Base-by-base conservation (phyloP, 2,888 invertebrate species). In the Trichacis sp. region DNA sequence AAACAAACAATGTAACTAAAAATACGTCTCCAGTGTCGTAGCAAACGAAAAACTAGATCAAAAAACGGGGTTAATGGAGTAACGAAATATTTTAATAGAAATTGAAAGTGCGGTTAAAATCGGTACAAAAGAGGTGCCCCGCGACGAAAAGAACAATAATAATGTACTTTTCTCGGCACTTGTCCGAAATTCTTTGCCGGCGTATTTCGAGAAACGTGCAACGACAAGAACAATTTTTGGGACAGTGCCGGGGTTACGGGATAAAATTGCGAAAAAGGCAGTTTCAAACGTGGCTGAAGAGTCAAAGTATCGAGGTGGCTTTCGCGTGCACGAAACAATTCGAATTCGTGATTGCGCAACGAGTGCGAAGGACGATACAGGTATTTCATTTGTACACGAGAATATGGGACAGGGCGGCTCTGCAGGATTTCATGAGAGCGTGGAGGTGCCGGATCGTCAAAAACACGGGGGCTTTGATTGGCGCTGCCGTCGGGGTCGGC, bases 291-390 rank as follows among this genome's bases (percentile, higher is more conserved):
- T 82, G 82, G 80, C 59, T 82, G 9, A 72, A 68, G 50, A 71
- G 79, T 30, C 81, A 82, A 15, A 65, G 78, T 36, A 56, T 72
- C 15, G 77, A 79, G 24, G 68, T 83, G 0, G 72, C 73, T 1
- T 68, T 69, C 20, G 70, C 73, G 6, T 83, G 80, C 50, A 73
- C 75, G 1, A 74, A 64, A 42, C 83, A 84, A 60, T 81, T 81
- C 36, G 80, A 83, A 58, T 82, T 80, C 24, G 75, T 82, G 6
- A 73, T 83, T 42, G 91, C 90, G 0, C 90, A 90, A 73, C 85
- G 89, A 30, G 82, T 90, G 0, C 84, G 89, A 53, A 86, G 90
- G 46, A 86, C 88, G n/a, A 87, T 90, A 66, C 90, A 91, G 76
- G 86, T 91, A 79, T 86, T 90, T 71, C 87, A 86, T 54, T 84